These are phyloP conservation scores for Nyctalus aviator DNA, from an alignment of 2,797 vertebrate species.

Conservation along the genomic window DNA sequence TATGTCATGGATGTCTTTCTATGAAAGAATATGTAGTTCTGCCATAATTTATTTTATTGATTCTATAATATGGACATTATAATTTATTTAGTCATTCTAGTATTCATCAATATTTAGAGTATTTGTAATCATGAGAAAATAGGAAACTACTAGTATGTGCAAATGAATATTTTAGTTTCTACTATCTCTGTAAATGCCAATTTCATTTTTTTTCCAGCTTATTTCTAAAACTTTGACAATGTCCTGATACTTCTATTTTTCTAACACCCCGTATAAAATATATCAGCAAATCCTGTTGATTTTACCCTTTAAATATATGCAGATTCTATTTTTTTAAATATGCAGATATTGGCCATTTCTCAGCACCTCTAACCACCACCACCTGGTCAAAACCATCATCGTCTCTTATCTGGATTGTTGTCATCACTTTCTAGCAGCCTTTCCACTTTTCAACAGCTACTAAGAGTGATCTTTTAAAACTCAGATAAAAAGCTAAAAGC, in stretches of 20 bases:
- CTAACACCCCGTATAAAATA: background rate
- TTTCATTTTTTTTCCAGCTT: background rate
- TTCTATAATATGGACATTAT: background rate
- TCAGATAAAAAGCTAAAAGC: constrained; percentile 6
- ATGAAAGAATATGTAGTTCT: background rate
- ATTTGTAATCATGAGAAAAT: background rate
- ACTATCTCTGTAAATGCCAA: background rate
- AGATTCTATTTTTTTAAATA: background rate
- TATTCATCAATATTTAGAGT: background rate
- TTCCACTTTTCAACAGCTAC: background rate
- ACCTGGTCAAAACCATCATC: background rate
- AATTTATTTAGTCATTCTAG: background rate
- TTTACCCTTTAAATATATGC: background rate
- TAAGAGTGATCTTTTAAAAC: background rate
- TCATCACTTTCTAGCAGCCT: background rate
- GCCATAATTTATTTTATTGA: background rate
- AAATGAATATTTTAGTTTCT: background rate
- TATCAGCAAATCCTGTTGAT: background rate
- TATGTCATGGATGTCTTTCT: background rate
- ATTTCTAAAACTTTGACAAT: background rate
- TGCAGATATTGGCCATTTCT: background rate
- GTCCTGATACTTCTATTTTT: background rate
- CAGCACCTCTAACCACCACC: background rate
- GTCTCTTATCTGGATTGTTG: background rate
- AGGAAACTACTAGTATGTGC: background rate